Evolutionary conservation across 2,797 vertebrate genomes (phyloP), one percentile per base, ranked within the genome.

Genomic region (Streptopelia turtur): DNA sequence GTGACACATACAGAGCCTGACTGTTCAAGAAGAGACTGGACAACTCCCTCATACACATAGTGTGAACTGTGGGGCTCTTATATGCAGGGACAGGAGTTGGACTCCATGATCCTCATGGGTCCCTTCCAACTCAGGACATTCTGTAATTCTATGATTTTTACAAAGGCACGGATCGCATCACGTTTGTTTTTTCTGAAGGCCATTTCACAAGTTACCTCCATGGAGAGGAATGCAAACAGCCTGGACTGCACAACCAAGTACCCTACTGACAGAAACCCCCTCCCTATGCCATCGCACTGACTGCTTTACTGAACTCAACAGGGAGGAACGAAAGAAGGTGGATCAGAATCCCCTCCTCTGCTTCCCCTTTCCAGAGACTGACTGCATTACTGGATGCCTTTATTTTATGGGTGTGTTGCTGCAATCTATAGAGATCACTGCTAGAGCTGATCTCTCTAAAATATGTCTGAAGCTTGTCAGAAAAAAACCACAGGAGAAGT

Each of bases 241-340:
- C 49, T 1, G 1, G 12, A 59, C 41, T 49, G 69, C 16, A 84
- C 2, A 3, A 39, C 16, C 47, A 49, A 0, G 0, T 13, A 76
- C 8, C 31, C n/a, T 17, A 74, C 35, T 0, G 12, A 57, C 45
- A 77, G 53, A 79, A 93, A 80, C 23, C 37, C 33, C 35, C 41
- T 55, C 69, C 31, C 31, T 2, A 5, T 41, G 22, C 31, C 28
- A 20, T 5, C 50, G 52, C 66, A 63, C 22, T 8, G 2, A 68
- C 9, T 2, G 1, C 10, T 68, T 52, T 17, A 60, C 11, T 64
- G 27, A 69, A n/a, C 50, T 27, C 6, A 81, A 77, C 0, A 66
- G 11, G 50, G 5, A 68, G 43, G 24, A 76, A 61, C 10, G 66
- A 20, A 23, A 39, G 37, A 77, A 6, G 1, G 9, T 7, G 9